Evolutionary conservation across 2,797 vertebrate species (phyloP).

Genomic region (Arvicola amphibius): DNA sequence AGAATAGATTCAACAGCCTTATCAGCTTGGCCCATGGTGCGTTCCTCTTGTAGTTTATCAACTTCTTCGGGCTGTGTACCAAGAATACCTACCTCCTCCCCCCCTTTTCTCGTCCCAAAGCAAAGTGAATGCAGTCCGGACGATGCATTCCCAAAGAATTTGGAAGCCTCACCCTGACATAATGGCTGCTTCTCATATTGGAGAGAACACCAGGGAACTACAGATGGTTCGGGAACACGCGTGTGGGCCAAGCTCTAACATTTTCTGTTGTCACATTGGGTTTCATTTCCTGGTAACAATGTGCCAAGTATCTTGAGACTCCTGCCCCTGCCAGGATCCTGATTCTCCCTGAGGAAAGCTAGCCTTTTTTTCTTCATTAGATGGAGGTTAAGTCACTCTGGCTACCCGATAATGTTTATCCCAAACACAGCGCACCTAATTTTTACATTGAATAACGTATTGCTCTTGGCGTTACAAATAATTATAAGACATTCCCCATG

Average conservation of each 20-base stretch:
- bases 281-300: slow-evolving; percentile 44
- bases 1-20: slow-evolving; percentile 61
- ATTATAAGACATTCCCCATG: not conserved
- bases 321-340: not conserved
- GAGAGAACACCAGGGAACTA: slow-evolving; percentile 52
- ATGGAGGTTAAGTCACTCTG: not conserved
- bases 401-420: not conserved
- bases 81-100: not conserved
- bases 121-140: not conserved
- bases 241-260: slow-evolving; percentile 64
- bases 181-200: slow-evolving; percentile 48
- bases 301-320: slow-evolving; percentile 30
- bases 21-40: slow-evolving; percentile 58
- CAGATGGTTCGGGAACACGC: slow-evolving; percentile 75
- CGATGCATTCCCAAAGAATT: slow-evolving; percentile 43
- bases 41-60: slow-evolving; percentile 39
- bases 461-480: not conserved
- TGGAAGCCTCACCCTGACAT: slow-evolving; percentile 41
- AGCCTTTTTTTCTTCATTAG: not conserved
- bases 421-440: not conserved
- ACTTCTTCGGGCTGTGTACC: not conserved
- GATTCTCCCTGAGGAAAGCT: not conserved
- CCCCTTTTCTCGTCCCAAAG: slow-evolving; percentile 15
- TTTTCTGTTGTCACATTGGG: slow-evolving; percentile 50
- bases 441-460: not conserved